Base-by-base conservation (phyloP, 2,113 vertebrate genomes). In the Emydocephalus ijimae region DNA sequence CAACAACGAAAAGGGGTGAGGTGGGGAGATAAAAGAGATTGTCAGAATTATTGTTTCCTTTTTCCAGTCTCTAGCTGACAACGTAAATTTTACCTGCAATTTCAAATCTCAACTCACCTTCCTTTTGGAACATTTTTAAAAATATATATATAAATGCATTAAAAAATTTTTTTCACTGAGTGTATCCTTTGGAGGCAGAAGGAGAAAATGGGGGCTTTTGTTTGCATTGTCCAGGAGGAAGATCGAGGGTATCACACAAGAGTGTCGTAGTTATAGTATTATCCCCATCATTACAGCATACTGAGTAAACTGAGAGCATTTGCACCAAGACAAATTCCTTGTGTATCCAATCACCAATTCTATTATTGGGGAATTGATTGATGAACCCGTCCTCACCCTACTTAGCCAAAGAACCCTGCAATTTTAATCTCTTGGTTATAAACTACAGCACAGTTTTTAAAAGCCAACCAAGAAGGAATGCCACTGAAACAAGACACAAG, bases 191-290 rank as follows among this genome's bases (percentile, higher is more conserved):
- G n/a, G n/a, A 74, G n/a, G 69, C 69, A 39, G 20, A 81, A 81
- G 18, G n/a, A 39, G 6, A 69, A 91, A 89, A 43, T 48, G 93
- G 95, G 94, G 3, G 50, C 24, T 54, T 88, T 85, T 90, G 85
- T 50, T 59, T 89, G 55, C 69, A 39, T 81, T 8, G 15, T 20
- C n/a, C n/a, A 3, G 57, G 43, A 57, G 9, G 43, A 26, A 15
- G 56, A 20, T 94, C 5, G 59, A 48, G 34, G 43, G 3, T 3
- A 88, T 88, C 94, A 81, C 0, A 6, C 15, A 18, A 74, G 69
- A 34, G 69, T 5, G 2, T 20, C 39, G 6, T 21, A 81, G n/a
- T 39, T 81, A 8, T 21, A 20, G 18, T 74, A 20, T 18, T 20
- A 81, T 39, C 61, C 26, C 12, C 3, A 39, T 39, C 18, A 20